Conservation (phyloP, 2,113 vertebrate species). For the Onychostoma macrolepis region DNA sequence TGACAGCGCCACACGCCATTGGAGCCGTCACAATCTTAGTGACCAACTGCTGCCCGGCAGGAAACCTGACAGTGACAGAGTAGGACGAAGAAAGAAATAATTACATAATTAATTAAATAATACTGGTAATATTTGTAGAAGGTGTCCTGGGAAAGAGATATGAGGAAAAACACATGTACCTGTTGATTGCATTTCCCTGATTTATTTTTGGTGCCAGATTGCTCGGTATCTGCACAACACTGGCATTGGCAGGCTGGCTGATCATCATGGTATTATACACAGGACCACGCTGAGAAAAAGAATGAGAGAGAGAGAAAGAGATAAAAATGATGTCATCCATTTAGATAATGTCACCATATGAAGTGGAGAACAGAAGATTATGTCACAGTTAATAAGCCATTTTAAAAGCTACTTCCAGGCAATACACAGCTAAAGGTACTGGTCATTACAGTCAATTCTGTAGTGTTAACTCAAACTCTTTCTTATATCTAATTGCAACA, state of each 20-base stretch:
- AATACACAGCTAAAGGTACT: background rate
- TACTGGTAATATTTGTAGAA: background rate
- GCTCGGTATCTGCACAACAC: slow-evolving; percentile 89
- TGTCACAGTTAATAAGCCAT: slow-evolving; percentile 38
- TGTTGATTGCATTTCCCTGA: slow-evolving; percentile 84
- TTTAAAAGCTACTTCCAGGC: background rate
- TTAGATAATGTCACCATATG: slow-evolving; percentile 34
- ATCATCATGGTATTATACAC: slow-evolving; percentile 98
- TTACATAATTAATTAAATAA: slow-evolving; percentile 76
- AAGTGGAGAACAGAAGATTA: slow-evolving; percentile 5
- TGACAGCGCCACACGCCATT: slow-evolving; percentile 89
- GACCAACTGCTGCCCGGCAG: slow-evolving; percentile 93
- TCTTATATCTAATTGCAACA: background rate
- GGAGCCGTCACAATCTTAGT: slow-evolving; percentile 95
- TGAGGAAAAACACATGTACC: slow-evolving; percentile 59
- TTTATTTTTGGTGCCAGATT: slow-evolving; percentile 84
- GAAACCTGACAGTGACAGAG: slow-evolving; percentile 80
- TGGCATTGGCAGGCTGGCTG: slow-evolving; percentile 86
- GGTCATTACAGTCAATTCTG: background rate
- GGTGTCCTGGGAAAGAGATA: background rate
- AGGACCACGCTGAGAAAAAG: slow-evolving; percentile 77
- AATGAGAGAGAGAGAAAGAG: slow-evolving; percentile 22
- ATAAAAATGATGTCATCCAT: background rate
- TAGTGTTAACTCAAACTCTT: background rate
- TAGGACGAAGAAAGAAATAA: background rate